Base-by-base conservation (phyloP, 92 coral and sea anemone species). In the Blastomussa wellsi region DNA sequence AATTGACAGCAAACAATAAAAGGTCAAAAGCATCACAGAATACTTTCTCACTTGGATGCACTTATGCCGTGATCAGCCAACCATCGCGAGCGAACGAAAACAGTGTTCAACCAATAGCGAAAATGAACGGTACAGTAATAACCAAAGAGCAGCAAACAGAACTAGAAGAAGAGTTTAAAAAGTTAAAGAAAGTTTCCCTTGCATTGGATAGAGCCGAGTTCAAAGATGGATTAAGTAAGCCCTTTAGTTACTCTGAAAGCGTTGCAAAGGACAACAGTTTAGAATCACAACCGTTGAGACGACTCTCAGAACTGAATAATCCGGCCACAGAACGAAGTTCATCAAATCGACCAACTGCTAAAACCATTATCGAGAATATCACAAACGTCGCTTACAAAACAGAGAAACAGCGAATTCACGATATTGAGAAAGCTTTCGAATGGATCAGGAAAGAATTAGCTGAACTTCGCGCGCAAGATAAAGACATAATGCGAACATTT, bases 401-500 rank as follows among this genome's bases (percentile, higher is more conserved):
- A 7, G 94, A 93, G 14, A 85, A 84, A 66, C 93, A 94, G 74
- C 69, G 95, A 52, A 88, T 92, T n/a, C 92, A 92, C 48, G 71
- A 79, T 28, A 93, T 94, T 15, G 98, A 94, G 81, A 79, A 64
- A 66, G 98, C 98, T 24, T 92, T 94, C 67, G 90, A 89, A 31
- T 94, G 98, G 98, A 90, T 94, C 68, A 91, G 94, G 10, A 88
- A 94, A 72, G 95, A 94, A 79, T 87, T 94, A 6, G 90, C 91
- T 12, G 98, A 94, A 51, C 84, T 94, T 49, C 90, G 98, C 7
- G 95, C 95, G 32, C 98, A 94, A 81, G 98, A 94, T 67, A 94
- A 94, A 78, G 98, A 94, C 52, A 94, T 94, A 2, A 94, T 94
- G 98, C 51, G 98, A 42, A 90, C 93, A 93, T 94, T 94, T 69